Evolutionary conservation across 2,113 vertebrate species (phyloP).

Genomic region (human (Homo sapiens)): DNA sequence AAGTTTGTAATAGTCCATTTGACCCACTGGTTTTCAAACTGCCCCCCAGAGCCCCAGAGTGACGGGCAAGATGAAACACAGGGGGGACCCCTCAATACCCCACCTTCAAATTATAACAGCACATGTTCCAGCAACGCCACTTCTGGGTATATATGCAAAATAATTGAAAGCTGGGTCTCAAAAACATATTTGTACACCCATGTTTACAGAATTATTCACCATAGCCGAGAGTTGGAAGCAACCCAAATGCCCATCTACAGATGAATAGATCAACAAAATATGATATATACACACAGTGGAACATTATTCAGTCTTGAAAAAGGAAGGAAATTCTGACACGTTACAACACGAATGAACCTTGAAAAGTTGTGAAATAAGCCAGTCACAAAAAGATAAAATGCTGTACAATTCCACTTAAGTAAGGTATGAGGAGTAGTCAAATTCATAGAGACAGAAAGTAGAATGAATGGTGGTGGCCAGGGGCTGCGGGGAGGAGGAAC

Average conservation of each 20-base stretch:
- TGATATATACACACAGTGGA: rapidly evolving
- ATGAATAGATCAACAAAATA: not conserved
- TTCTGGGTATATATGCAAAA: not conserved
- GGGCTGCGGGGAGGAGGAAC: not conserved
- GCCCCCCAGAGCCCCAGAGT: too few species aligned
- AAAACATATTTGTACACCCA: not conserved
- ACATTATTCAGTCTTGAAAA: not conserved
- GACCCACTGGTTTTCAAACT: not conserved
- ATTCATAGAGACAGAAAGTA: not conserved
- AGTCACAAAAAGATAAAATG: not conserved
- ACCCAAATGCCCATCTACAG: not conserved
- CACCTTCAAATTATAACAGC: not conserved
- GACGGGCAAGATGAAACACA: too few species aligned
- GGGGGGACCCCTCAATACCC: not conserved
- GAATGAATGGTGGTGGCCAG: not conserved
- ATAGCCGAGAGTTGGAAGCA: not conserved
- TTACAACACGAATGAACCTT: not conserved
- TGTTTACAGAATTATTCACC: not conserved
- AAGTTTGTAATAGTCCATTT: too few species aligned
- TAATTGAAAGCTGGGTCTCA: not conserved
- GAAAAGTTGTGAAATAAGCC: not conserved
- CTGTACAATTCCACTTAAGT: rapidly evolving
- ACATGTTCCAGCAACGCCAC: not conserved
- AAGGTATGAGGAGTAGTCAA: too few species aligned
- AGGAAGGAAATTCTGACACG: not conserved